Base-by-base conservation (phyloP, 2,888 invertebrate species). In the Coenonympha glycerion region DNA sequence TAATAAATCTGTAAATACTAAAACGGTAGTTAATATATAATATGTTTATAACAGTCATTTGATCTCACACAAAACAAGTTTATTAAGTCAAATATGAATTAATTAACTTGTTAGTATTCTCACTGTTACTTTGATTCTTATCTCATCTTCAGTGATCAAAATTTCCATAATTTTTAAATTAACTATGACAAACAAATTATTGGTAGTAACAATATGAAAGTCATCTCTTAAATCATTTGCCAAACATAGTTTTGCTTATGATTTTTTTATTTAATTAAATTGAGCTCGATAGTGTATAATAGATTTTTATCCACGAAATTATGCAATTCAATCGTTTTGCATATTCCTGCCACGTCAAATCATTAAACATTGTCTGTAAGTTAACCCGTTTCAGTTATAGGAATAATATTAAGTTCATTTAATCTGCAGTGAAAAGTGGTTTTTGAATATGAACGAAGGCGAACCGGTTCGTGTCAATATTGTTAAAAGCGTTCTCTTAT, bases 401-500 rank as follows among this genome's bases (percentile, higher is more conserved):
- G n/a, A 28, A 28, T 4, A n/a, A 4, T 28, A 28, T 28, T 28
- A 28, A 30, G 5, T 5, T 2, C 1, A 30, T 30, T 30, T 3
- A 16, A 31, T 31, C 31, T 15, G 15, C 9, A 9, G 31, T 33
- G 31, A 16, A 31, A 31, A 33, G 31, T 9, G 16, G 6, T 2
- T 31, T 31, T 30, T 34, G 51, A 36, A 52, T 52, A 47, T 40
- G 28, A 47, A 52, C 42, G 41, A 42, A 24, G 28, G 34, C 22
- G 18, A 50, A 39, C 49, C 18, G 47, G 51, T 46, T 39, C 50
- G 39, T 33, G 39, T 26, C 26, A 45, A 40, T 41, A 36, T 52
- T 47, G 40, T 36, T 13, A 39, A 46, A 22, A 19, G 31, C 36
- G 15, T 15, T 31, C 15, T 31, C 31, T 31, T 31, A 16, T 16